A percentile compares a stretch with the other conserved stretches of the same genome.
These are phyloP conservation scores for Dipodomys spectabilis DNA, from an alignment of 2,113 vertebrate genomes.

Conservation along the genomic window DNA sequence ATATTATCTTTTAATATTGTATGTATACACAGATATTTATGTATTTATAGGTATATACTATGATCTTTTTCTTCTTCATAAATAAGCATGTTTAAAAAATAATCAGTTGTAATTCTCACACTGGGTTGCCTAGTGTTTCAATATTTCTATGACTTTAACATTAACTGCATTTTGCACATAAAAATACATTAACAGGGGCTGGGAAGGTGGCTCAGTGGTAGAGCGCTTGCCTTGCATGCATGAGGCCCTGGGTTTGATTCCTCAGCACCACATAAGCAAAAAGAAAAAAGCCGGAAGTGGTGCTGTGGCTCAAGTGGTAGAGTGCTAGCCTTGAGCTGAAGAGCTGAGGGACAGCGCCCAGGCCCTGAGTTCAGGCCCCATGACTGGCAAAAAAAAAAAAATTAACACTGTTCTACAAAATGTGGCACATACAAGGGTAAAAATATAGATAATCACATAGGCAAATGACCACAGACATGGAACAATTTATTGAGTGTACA, in stretches of 20 bases:
- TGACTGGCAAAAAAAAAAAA: no score
- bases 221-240: no score
- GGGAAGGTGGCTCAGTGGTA: no score
- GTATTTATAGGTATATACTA: background rate
- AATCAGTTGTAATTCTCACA: background rate
- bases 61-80: background rate
- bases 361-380: no score
- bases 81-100: slow-evolving; percentile 48
- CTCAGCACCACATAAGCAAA: no score
- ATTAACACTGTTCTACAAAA: background rate
- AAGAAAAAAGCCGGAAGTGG: no score
- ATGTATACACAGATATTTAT: no score
- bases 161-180: background rate
- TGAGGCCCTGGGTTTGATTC: no score
- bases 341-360: no score
- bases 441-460: background rate
- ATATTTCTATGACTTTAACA: slow-evolving; percentile 32
- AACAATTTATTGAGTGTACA: background rate
- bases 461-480: background rate
- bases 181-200: background rate
- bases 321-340: no score
- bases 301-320: no score
- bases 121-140: slow-evolving; percentile 23
- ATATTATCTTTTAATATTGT: no score
- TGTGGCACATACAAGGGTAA: background rate